Base-by-base conservation (phyloP, 2,888 invertebrate species). In the Timema cristinae region DNA sequence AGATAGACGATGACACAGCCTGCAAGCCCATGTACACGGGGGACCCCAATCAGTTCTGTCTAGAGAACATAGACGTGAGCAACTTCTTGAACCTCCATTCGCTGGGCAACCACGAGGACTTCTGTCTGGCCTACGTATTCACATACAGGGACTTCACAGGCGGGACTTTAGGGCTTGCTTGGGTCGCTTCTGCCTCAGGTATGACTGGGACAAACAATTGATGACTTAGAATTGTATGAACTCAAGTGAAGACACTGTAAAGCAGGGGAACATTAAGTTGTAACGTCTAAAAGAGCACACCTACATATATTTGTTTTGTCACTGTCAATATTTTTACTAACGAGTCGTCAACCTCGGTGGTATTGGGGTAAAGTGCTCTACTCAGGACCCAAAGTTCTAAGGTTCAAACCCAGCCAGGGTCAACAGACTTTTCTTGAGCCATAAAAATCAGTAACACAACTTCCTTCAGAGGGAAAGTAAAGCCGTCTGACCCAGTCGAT, bases 81-180 rank as follows among this genome's bases (percentile, higher is more conserved):
- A 99, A 99, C 85, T 99, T 98, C 84, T 87, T 99, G 73, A 99
- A 99, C 84, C 88, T 98, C 66, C 98, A 99, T 83, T 98, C 98
- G 11, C 86, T 98, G 76, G 93, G 94, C 72, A 96, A 99, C 85
- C 99, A 99, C 82, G 95, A 98, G 79, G 95, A 95, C 83, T 99
- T 98, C 85, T 99, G 99, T 81, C 88, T 99, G 75, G 98, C 99
- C n/a, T 99, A 98, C 82, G 96, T 99, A 75, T 98, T 99, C 84
- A 99, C 99, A 0, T 95, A 95, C 82, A 89, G 97, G 79, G 98
- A 99, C 83, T 99, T 99, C 82, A 96, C 96, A 32, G 97, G 97
- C 9, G 99, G 99, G 73, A 99, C 99, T 16, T 86, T 99, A 61
- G 99, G 99, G 47, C 85, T 99, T 67, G 99, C 99, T 6, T 99